These are phyloP conservation scores for Remorina albescens DNA, from an alignment of 2,797 vertebrate genomes.

Conservation along the genomic window DNA sequence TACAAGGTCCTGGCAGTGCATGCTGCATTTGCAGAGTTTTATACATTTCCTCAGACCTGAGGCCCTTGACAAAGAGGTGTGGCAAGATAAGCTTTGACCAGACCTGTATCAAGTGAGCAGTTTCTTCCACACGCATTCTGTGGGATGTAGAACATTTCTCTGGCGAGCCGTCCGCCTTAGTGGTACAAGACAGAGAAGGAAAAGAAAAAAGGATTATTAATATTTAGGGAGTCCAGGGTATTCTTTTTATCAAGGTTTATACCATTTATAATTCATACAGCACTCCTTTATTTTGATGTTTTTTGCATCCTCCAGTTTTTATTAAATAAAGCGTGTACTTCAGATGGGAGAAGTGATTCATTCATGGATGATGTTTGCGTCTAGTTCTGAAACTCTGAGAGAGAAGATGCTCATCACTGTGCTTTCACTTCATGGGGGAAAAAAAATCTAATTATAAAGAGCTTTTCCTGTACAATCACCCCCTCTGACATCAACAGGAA, in stretches of 20 bases:
- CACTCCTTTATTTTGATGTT: conserved; percentile 31
- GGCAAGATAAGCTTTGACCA: conserved; percentile 47
- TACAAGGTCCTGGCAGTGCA: conserved; percentile 25
- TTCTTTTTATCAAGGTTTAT: conserved; percentile 56
- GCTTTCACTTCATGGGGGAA: conserved; percentile 21
- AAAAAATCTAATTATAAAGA: too few species aligned
- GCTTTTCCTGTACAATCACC: conserved; percentile 25
- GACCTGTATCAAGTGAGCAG: conserved; percentile 89
- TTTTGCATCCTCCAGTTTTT: conserved; percentile 29
- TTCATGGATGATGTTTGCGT: conserved; percentile 13
- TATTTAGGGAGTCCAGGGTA: conserved; percentile 55
- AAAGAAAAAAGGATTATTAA: conserved; percentile 50
- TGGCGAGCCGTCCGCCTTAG: conserved; percentile 92
- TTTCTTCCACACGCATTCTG: conserved; percentile 93
- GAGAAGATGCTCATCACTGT: conserved; percentile 19
- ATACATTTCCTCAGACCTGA: conserved; percentile 25
- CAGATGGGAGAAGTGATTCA: conserved; percentile 26
- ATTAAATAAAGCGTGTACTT: conserved; percentile 41
- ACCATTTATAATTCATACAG: conserved; percentile 38
- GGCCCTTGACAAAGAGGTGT: conserved; percentile 11
- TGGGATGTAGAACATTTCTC: conserved; percentile 96
- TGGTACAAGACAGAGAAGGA: conserved; percentile 51
- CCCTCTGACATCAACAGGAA: conserved; percentile 14
- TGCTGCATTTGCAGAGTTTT: conserved; percentile 29
- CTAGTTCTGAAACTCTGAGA: conserved; percentile 32